Evolutionary conservation across 1,140 invertebrate species (phyloP), one percentile per base, ranked within the genome.

Genomic region (Hyles vespertilio): DNA sequence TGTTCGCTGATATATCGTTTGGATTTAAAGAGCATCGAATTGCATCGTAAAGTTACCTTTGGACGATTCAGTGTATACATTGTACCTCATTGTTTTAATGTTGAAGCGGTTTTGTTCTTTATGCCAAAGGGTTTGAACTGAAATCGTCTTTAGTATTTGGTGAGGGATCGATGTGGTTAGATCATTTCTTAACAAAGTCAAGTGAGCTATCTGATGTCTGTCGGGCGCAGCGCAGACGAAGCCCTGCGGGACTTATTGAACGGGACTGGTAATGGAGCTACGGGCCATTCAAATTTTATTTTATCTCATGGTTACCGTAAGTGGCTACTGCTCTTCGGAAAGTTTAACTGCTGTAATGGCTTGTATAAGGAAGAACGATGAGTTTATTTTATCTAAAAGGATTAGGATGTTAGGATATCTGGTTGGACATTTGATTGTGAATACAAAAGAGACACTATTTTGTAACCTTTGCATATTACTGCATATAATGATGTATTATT

Each of bases 201-300:
- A 51, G 50, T 33, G 50, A 51, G 32, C 33, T 51, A 34, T 51
- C 50, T 33, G 32, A 33, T 51, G n/a, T n/a, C 10, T 7, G 33
- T 8, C 32, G 6, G 8, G 22, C 10, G 33, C 50, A 33, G 5
- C 8, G 32, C 32, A 32, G 50, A 6, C 22, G 8, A 9, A 8
- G 50, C 10, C 62, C 59, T 62, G 6, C 32, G 62, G 61, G 67
- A 56, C 59, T 54, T 57, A 69, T 69, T 57, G 44, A 49, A 49
- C 49, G 50, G 33, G 62, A 65, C 65, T 57, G 51, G 67, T 61
- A 57, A 64, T 63, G 56, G 57, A 34, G 49, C 11, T 52, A 49
- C 43, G 43, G 54, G 57, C 58, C 51, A 62, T 69, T 69, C 63
- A 69, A 69, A 64, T 69, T 69, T 63, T 68, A 68, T 68, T 68